phyloP scores from a whole-genome alignment of 2,888 invertebrate species.

The Halictus quadricinctus region DNA sequence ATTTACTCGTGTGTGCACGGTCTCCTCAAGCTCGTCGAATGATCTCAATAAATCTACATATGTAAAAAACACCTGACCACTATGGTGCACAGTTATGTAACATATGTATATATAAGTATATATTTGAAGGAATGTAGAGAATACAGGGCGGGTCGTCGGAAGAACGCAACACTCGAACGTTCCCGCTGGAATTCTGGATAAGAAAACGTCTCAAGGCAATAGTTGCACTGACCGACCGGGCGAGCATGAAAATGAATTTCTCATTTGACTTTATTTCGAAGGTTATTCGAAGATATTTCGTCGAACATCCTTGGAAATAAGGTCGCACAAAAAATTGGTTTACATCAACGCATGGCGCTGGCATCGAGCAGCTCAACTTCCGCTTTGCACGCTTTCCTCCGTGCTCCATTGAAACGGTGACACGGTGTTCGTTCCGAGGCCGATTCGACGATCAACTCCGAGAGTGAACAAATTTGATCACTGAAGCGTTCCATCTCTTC shows the following conservation, averaged over 20 bases:
- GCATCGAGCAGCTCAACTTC: background rate
- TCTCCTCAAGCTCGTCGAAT: constrained; percentile 51
- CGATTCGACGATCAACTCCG: background rate
- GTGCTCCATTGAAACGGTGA: background rate
- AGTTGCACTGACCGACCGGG: background rate
- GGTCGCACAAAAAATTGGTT: background rate
- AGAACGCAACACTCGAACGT: background rate
- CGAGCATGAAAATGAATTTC: background rate
- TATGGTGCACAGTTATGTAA: constrained; percentile 68
- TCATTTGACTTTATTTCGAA: background rate
- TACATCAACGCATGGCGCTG: background rate
- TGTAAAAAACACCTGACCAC: constrained; percentile 59
- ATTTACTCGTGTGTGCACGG: constrained; percentile 62
- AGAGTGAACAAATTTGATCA: background rate
- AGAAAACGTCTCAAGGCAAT: background rate
- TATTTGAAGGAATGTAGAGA: constrained; percentile 24
- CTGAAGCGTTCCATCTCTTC: background rate
- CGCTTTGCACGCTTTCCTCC: background rate
- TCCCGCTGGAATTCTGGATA: background rate
- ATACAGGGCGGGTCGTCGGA: background rate
- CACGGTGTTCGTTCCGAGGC: background rate
- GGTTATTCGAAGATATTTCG: background rate
- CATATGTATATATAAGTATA: constrained; percentile 59
- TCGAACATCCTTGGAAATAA: background rate
- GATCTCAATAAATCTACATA: constrained; percentile 46